phyloP scores from a whole-genome alignment of 2,888 invertebrate genomes.

The Pammene fasciana region DNA sequence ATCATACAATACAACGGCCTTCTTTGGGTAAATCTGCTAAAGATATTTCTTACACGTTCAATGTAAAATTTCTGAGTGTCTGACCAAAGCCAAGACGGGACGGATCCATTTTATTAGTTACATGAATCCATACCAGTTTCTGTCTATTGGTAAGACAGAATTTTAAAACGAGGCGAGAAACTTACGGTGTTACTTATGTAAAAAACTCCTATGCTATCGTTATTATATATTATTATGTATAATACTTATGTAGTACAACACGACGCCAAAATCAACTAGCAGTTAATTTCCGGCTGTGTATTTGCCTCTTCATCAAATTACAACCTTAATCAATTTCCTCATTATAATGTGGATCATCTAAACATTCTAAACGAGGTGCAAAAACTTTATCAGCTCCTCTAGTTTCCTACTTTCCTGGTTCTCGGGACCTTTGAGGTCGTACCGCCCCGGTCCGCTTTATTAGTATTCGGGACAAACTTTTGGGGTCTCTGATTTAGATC shows the following conservation, averaged over 20 bases:
- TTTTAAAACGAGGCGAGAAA: no score
- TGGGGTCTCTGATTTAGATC: conserved; percentile 67
- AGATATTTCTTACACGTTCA: not conserved
- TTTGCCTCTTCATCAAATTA: not conserved
- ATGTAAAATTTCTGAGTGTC: no score
- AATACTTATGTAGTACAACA: not conserved
- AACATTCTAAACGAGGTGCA: conserved; percentile 1
- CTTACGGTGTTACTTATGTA: no score
- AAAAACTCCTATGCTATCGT: no score
- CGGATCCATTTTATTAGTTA: no score
- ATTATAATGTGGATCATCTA: conserved; percentile 12
- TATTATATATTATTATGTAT: no score
- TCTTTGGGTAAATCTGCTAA: conserved; percentile 7
- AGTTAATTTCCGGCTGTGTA: not conserved
- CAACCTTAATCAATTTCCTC: not conserved
- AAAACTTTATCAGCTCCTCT: conserved; percentile 34
- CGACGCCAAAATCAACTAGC: not conserved
- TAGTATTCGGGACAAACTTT: conserved; percentile 76
- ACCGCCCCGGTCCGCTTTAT: conserved; percentile 61
- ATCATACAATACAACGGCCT: conserved; percentile 41
- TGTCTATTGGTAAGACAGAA: no score
- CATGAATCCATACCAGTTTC: no score
- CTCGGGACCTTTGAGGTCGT: conserved; percentile 61
- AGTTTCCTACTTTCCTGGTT: conserved; percentile 50
- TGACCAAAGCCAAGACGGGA: no score